Evolutionary conservation across 2,797 vertebrate genomes (phyloP), one percentile per base, ranked within the genome.

Genomic region (Betta splendens): DNA sequence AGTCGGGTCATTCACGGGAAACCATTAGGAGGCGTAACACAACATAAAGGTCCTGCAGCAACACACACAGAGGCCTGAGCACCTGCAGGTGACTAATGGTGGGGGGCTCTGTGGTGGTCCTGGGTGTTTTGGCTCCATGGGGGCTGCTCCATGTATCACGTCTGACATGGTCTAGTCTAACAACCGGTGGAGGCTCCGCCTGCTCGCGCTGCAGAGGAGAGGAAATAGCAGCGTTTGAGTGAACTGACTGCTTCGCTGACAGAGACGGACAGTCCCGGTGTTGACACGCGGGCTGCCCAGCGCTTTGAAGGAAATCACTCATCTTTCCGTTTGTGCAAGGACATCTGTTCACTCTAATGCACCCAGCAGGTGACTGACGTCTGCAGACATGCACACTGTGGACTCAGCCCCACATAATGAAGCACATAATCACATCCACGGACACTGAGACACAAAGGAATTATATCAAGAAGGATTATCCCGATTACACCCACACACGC

Each of bases 401-500:
- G 23, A 77, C 61, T 61, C 64, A 58, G 77, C 65, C 77, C 7
- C 8, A 67, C 75, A 75, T 75, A 77, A 83, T 74, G 70, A 84
- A 72, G 79, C 69, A 81, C 80, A 63, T 80, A 81, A 85, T 83
- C 74, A 73, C 75, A 74, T 76, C 79, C 71, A 60, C 4, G 25
- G 55, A 80, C n/a, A 23, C 71, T n/a, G 74, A 81, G 76, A 85
- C 69, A 80, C 79, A 84, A 85, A 83, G 50, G 69, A 78, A 59
- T 77, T 75, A 62, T 62, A 81, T 80, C 57, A 70, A 60, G 73
- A 81, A 63, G 80, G 84, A 86, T 87, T 77, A 85, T 85, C 78
- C 76, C 47, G 29, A 51, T 52, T 44, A 66, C 32, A 11, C 12
- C 13, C 52, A 55, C 35, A 48, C 33, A 37, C 18, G 28, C 49